These are phyloP conservation scores for Ochlodes sylvanus DNA, from an alignment of 2,888 invertebrate species.

Conservation along the genomic window DNA sequence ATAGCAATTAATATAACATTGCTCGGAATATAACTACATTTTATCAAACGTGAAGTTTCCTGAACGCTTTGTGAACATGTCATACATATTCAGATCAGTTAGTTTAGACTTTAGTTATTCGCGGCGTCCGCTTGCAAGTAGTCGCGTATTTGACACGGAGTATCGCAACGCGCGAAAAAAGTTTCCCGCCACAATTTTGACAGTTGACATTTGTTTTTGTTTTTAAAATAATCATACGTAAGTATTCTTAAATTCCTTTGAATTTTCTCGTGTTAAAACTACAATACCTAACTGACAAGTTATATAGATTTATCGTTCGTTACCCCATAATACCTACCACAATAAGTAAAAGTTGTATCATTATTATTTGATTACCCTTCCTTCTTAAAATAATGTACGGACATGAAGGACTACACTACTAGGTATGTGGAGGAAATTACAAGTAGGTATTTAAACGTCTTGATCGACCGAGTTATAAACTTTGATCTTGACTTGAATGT, in stretches of 20 bases:
- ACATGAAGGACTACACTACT: no score
- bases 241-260: constrained; percentile 12
- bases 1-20: no score
- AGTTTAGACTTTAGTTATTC: no score
- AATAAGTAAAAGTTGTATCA: no score
- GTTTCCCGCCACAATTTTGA: constrained; percentile 26
- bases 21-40: constrained; percentile 44
- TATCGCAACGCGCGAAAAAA: constrained; percentile 40
- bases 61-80: constrained; percentile 43
- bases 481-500: no score
- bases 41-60: constrained; percentile 37
- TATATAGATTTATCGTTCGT: background rate
- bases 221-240: constrained; percentile 11
- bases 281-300: background rate
- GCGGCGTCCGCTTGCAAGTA: constrained; percentile 50
- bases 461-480: no score
- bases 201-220: constrained; percentile 25
- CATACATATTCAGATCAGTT: constrained; percentile 46
- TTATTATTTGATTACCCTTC: no score
- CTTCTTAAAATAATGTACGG: no score
- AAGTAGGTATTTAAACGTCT: no score
- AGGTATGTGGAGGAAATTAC: no score
- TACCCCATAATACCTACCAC: no score
- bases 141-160: constrained; percentile 34
- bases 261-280: no score